Base-by-base conservation (phyloP, 2,797 vertebrate genomes). In the Miichthys miiuy region DNA sequence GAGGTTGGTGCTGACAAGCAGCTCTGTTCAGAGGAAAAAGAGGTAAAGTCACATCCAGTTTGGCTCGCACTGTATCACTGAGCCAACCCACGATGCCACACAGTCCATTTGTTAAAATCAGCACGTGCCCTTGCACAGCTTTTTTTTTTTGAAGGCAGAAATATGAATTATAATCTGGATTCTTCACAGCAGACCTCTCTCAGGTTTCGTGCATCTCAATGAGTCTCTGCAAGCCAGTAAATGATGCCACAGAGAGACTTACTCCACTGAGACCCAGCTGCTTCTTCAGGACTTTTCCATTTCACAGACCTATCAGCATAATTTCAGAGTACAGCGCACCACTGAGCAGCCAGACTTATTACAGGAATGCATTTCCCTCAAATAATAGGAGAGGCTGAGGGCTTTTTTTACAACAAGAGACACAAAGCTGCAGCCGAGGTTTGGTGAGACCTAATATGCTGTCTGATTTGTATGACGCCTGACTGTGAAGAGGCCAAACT, bases 31-130 rank as follows among this genome's bases (percentile, higher is more conserved):
- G 47, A 81, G 84, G 80, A 84, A 91, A 86, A 92, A 93, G 87
- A 92, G 88, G 88, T 78, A 38, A 65, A 87, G 89, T 93, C 92
- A 77, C 77, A 78, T 82, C 1, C 68, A 88, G 88, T 93, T 94
- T 92, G 91, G 86, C 86, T 87, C 91, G 85, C 87, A 93, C 44
- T 93, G 89, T 79, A 90, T 94, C 94, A 95, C 84, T 57, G 81
- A 86, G 91, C 91, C 34, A 41, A 90, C 87, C 75, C 82, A 83
- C 89, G 0, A 72, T 75, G 75, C 84, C 83, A 88, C 58, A 25
- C 6, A 38, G 17, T 50, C 47, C 81, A 88, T 90, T 85, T 89
- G 81, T 87, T 81, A 79, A 83, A 90, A 84, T 91, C 89, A 83
- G 68, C 79, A 88, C 91, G 90, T 69, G 82, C 87, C 93, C 56